Percentiles rank a stretch among this genome's conserved stretches.
Conservation (phyloP, 2,888 invertebrate genomes). For the Stenchaetothrips biformis region DNA sequence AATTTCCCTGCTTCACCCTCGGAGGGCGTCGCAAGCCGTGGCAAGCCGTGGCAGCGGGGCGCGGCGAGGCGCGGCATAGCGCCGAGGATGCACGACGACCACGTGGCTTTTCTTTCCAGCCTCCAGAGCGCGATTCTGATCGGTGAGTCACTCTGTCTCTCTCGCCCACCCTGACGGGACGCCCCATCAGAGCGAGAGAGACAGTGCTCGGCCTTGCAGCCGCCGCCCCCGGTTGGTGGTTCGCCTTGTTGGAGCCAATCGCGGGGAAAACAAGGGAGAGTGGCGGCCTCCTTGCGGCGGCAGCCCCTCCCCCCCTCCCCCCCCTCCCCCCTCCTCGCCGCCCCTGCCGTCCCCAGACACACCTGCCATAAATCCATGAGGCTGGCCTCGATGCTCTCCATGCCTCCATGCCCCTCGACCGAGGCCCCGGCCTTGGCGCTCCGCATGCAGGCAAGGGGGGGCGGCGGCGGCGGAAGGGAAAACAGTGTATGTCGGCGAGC, state of each 20-base stretch:
- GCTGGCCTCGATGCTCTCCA: neutral
- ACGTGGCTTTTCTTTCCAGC: too few species aligned
- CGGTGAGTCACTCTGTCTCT: too few species aligned
- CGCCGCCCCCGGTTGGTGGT: too few species aligned
- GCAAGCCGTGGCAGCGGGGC: too few species aligned
- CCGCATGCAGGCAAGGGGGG: neutral
- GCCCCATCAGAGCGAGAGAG: too few species aligned
- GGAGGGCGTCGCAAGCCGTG: too few species aligned
- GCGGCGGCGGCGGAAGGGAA: neutral
- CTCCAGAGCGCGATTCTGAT: too few species aligned
- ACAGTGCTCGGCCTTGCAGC: too few species aligned
- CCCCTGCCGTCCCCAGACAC: neutral
- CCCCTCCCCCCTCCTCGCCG: neutral
- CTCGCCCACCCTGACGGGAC: neutral
- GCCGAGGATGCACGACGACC: too few species aligned
- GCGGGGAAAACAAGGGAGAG: neutral
- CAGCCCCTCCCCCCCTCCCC: neutral
- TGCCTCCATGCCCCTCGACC: neutral
- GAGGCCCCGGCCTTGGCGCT: neutral
- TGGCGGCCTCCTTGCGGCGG: neutral
- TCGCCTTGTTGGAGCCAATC: too few species aligned
- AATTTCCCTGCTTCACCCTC: too few species aligned
- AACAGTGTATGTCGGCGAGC: neutral
- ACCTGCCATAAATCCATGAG: slow-evolving; percentile 6
- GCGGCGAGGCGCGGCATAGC: too few species aligned